Percentiles rank a stretch among this genome's conserved stretches.
phyloP scores from a whole-genome alignment of 2,888 invertebrate species.

The Xanthia icteritia region DNA sequence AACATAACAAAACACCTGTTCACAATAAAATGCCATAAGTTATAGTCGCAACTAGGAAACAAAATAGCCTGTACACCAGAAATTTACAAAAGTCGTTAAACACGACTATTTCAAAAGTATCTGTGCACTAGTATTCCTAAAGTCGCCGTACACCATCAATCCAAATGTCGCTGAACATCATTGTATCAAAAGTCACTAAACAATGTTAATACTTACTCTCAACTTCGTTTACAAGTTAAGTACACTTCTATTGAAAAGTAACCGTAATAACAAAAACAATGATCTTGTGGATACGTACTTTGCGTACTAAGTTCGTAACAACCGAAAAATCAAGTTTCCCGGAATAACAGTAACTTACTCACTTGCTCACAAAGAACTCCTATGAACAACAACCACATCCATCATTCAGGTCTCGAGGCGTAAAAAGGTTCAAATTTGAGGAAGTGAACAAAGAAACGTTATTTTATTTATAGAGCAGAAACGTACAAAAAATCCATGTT shows the following conservation, averaged over 20 bases:
- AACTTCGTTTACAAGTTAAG: not conserved
- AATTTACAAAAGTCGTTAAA: no score
- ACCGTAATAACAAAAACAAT: not conserved
- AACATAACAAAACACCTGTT: no score
- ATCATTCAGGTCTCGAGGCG: conserved; percentile 29
- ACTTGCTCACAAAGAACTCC: conserved; percentile 16
- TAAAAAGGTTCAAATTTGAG: conserved; percentile 35
- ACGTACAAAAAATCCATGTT: conserved; percentile 8
- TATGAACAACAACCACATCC: conserved; percentile 21
- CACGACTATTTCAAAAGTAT: no score
- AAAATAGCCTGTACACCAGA: no score
- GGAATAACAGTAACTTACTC: conserved; percentile 2
- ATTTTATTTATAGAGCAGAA: conserved; percentile 30
- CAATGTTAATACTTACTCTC: not conserved
- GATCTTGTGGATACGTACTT: not conserved
- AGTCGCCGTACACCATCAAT: no score
- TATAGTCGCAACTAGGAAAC: no score
- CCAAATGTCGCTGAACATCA: no score
- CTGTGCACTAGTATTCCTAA: no score
- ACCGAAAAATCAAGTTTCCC: conserved; percentile 13
- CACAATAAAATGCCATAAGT: no score
- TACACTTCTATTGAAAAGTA: not conserved
- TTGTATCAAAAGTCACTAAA: no score
- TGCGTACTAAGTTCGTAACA: not conserved
- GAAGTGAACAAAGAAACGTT: conserved; percentile 10